A percentile compares a stretch with the other conserved stretches of the same genome.
Conservation (phyloP, 2,797 vertebrate species). For the Psittacula echo region DNA sequence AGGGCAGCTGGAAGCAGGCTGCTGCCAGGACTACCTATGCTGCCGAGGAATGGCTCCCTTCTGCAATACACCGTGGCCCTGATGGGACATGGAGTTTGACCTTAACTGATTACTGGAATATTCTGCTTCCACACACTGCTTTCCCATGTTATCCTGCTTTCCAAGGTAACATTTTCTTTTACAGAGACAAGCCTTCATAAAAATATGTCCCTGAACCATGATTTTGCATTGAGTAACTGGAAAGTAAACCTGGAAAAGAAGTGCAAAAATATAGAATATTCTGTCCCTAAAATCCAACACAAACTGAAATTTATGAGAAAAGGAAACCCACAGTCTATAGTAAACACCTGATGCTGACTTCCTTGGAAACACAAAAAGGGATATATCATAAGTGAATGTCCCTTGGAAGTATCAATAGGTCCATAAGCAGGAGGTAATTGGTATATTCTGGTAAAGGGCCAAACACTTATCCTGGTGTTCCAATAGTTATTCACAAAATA, state of each 20-base stretch:
- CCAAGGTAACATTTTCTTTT: background rate
- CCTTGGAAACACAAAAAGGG: background rate
- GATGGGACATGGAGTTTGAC: background rate
- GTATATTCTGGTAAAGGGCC: background rate
- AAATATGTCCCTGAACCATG: background rate
- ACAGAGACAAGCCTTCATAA: background rate
- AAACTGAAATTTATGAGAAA: fast-evolving
- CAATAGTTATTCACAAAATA: background rate
- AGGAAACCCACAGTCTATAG: background rate
- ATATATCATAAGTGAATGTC: background rate
- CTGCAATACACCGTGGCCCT: fast-evolving
- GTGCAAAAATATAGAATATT: background rate
- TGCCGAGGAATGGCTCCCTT: background rate
- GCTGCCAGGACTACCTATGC: background rate
- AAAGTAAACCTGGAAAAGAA: background rate
- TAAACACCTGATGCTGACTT: background rate
- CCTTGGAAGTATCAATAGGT: background rate
- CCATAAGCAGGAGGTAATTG: fast-evolving
- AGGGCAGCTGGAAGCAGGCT: background rate
- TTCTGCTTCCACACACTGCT: background rate
- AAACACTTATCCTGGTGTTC: background rate
- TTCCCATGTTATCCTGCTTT: background rate
- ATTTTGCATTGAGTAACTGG: fast-evolving
- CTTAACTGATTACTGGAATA: background rate
- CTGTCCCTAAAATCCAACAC: background rate